Conservation (phyloP, 2,888 invertebrate species). For the Hirtodrosophila duncani region DNA sequence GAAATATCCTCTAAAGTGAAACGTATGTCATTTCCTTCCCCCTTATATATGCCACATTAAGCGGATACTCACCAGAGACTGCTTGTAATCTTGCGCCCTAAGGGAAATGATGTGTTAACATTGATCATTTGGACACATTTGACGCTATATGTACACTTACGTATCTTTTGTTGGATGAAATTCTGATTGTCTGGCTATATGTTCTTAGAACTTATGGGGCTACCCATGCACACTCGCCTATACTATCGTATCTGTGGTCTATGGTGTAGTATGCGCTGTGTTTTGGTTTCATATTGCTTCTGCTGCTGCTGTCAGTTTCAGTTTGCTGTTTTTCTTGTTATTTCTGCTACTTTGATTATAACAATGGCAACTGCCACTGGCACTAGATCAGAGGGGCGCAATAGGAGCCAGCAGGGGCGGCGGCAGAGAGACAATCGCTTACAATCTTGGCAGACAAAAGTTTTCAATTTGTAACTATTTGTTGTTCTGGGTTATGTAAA, state of each 20-base stretch:
- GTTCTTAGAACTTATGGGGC: conserved; percentile 5
- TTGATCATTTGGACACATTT: too few species aligned
- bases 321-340: conserved; percentile 58
- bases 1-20: too few species aligned
- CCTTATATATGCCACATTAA: too few species aligned
- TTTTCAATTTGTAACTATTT: conserved; percentile 71
- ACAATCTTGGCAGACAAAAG: conserved; percentile 68
- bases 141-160: too few species aligned
- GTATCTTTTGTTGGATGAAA: too few species aligned
- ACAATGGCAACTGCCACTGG: conserved; percentile 47
- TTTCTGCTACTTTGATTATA: conserved; percentile 68
- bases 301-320: conserved; percentile 44
- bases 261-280: conserved; percentile 39
- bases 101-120: too few species aligned
- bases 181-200: too few species aligned
- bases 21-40: too few species aligned
- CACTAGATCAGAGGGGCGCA: neutral
- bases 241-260: conserved; percentile 23
- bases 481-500: conserved; percentile 70
- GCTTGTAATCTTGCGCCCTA: too few species aligned
- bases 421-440: conserved; percentile 58
- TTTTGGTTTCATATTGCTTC: conserved; percentile 28
- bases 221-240: conserved; percentile 14
- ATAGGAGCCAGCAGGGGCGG: neutral
- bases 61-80: too few species aligned